Evolutionary conservation across 2,888 invertebrate genomes (phyloP), one percentile per base, ranked within the genome.

Genomic region (Cryptophagus acutangulus): DNA sequence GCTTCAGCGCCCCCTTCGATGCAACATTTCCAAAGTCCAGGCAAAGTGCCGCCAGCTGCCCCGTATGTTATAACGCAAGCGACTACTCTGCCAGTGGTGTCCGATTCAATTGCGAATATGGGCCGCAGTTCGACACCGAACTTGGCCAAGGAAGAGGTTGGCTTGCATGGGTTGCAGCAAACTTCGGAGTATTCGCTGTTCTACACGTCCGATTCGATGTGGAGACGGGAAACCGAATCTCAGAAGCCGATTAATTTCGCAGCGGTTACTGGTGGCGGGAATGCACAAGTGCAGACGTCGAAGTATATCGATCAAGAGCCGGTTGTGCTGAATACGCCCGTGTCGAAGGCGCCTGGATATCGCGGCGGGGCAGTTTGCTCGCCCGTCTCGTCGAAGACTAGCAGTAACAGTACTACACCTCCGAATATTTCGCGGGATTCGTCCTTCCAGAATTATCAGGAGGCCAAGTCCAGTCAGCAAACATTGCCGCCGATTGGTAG

Each of bases 291-390:
- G 14, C 15, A 3, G 3, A 26, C 4, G n/a, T 4, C 31, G 14
- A 31, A 75, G 57, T 77, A 74, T 52, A 72, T 76, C 36, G 75
- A 76, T 45, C 72, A 71, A 43, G 72, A 73, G 38, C 74, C 76
- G 4, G 74, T 74, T 2, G 74, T 72, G 62, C 72, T 83, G 46
- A 91, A 92, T 71, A 87, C 85, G 2, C 82, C 88, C 31, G n/a
- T n/a, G n/a, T n/a, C n/a, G n/a, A 93, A 92, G 70, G 92, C 92
- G 43, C 92, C 92, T 0, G 92, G 92, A 1, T 93, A 92, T 68
- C 79, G 91, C 59, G 88, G 86, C 37, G 82, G 77, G 35, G 76
- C 83, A 29, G 80, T 84, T 48, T 85, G 85, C 65, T 87, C 87
- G 4, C 88, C 88, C 1, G 82, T 83, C 2, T 80, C 80, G 1